A percentile compares a stretch with the other conserved stretches of the same genome.
These are phyloP conservation scores for Drosophila carrolli DNA, from an alignment of 1,140 invertebrate species.

Conservation along the genomic window DNA sequence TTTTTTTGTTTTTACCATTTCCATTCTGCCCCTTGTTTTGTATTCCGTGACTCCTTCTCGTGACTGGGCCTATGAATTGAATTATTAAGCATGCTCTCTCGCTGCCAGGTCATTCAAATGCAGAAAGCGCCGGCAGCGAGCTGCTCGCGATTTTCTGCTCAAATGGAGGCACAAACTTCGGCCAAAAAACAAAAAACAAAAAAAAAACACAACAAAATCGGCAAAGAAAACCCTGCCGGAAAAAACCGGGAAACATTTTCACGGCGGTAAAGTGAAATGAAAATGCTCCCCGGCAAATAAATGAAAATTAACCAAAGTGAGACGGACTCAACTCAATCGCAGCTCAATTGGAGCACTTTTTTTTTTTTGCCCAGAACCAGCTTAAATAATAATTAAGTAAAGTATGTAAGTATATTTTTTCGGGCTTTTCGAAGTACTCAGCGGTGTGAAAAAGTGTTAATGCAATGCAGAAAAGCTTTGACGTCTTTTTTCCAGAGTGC, in stretches of 20 bases:
- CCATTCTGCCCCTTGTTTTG: slow-evolving; percentile 26
- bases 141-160: slow-evolving; percentile 46
- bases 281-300: slow-evolving; percentile 31
- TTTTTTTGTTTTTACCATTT: slow-evolving; percentile 6
- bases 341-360: slow-evolving; percentile 8
- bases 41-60: slow-evolving; percentile 73
- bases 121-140: slow-evolving; percentile 47
- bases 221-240: slow-evolving; percentile 2
- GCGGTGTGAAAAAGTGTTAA: too few relatives aligned
- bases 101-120: slow-evolving; percentile 74
- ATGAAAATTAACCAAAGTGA: slow-evolving; percentile 42
- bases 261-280: slow-evolving; percentile 16
- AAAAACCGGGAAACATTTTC: slow-evolving; percentile 15
- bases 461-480: too few relatives aligned
- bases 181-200: slow-evolving; percentile 4
- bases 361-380: too few relatives aligned
- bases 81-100: slow-evolving; percentile 70
- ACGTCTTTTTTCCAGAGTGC: too few relatives aligned
- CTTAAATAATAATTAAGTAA: slow-evolving; percentile 18
- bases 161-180: slow-evolving; percentile 44
- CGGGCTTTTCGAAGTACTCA: neutral
- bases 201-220: slow-evolving; percentile 1
- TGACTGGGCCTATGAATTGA: slow-evolving; percentile 80
- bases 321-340: slow-evolving; percentile 32
- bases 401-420: neutral